These are phyloP conservation scores for Petrolisthes manimaculis DNA, from an alignment of 2,888 invertebrate species.

Conservation along the genomic window DNA sequence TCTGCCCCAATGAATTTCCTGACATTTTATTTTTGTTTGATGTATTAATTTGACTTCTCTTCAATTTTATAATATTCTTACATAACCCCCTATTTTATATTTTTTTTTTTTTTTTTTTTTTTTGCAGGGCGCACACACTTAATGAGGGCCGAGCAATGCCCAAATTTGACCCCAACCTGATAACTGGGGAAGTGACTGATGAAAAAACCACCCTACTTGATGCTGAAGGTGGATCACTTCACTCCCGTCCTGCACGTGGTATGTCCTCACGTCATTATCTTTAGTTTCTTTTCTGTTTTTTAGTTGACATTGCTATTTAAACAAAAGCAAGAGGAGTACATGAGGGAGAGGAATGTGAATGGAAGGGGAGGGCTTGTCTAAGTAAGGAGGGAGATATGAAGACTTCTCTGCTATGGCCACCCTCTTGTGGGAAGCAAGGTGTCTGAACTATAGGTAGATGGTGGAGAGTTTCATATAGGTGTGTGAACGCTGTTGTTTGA, in stretches of 20 bases:
- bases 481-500: too few species aligned
- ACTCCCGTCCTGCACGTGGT: conserved; percentile 38
- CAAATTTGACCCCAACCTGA: conserved; percentile 68
- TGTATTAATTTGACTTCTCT: background rate
- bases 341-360: too few species aligned
- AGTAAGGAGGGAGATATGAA: too few species aligned
- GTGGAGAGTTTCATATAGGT: too few species aligned
- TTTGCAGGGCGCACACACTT: conserved; percentile 25
- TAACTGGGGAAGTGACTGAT: conserved; percentile 79
- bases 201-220: conserved; percentile 80
- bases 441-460: too few species aligned
- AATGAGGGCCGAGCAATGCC: conserved; percentile 44
- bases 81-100: background rate
- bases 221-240: conserved; percentile 71
- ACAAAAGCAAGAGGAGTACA: too few species aligned
- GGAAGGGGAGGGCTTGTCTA: too few species aligned
- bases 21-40: background rate
- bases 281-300: too few species aligned
- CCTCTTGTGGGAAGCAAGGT: too few species aligned
- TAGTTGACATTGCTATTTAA: too few species aligned
- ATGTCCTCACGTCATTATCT: too few species aligned
- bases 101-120: background rate
- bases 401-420: too few species aligned
- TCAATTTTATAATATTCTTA: background rate
- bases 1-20: background rate